Evolutionary conservation across 1,140 invertebrate genomes (phyloP).

Genomic region (Marisa cornuarietis): DNA sequence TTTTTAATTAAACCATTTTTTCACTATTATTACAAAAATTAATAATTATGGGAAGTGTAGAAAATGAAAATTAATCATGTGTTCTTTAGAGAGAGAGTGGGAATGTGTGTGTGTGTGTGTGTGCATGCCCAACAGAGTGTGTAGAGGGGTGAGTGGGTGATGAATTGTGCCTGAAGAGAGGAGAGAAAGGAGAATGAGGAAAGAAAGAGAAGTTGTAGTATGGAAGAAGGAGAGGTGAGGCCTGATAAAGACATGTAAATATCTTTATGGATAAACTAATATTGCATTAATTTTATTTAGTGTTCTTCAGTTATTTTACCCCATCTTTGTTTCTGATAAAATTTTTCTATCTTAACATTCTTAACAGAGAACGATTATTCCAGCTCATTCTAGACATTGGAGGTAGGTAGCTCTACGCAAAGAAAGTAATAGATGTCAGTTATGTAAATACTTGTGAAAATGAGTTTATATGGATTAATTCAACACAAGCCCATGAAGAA

Average conservation of each 20-base stretch:
- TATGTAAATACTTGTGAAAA: no score
- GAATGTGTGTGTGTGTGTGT: no score
- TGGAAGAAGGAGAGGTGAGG: not conserved
- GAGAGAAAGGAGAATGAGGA: no score
- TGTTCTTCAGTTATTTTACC: not conserved
- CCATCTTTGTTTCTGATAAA: not conserved
- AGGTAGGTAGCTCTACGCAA: not conserved
- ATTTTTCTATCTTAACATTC: not conserved
- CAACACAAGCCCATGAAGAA: no score
- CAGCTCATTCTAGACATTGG: constrained; percentile 12
- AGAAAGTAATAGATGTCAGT: not conserved
- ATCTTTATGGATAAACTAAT: not conserved
- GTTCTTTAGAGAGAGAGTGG: no score
- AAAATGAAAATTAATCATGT: no score
- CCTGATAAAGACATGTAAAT: not conserved
- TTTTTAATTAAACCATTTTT: not conserved
- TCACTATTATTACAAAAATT: not conserved
- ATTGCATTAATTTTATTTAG: not conserved
- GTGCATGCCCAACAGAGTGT: no score
- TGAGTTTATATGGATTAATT: no score
- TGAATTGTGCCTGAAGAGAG: no score
- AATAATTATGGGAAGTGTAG: no score
- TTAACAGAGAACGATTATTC: not conserved
- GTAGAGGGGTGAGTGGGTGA: no score
- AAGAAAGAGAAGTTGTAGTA: not conserved